These are phyloP conservation scores for Heloderma charlesbogerti DNA, from an alignment of 2,113 vertebrate genomes.

Conservation along the genomic window DNA sequence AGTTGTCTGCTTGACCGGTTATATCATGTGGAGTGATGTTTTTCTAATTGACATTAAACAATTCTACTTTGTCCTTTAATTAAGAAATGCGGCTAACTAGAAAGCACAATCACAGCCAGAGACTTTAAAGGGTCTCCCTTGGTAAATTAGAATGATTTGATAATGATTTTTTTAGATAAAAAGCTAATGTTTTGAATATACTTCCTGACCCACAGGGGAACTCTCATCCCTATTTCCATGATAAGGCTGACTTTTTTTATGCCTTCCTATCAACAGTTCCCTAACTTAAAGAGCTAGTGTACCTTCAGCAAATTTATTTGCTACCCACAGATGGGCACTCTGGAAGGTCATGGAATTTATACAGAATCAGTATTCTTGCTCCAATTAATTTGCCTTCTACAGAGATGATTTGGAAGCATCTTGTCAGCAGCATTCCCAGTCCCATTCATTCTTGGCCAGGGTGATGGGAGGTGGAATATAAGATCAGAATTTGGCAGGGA, in stretches of 20 bases:
- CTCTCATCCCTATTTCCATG: neutral
- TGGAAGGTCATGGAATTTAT: neutral
- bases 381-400: neutral
- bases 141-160: neutral
- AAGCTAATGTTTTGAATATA: neutral
- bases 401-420: neutral
- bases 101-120: neutral
- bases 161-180: neutral
- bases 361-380: neutral
- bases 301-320: neutral
- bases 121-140: neutral
- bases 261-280: neutral
- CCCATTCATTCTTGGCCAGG: neutral
- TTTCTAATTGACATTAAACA: constrained; percentile 22
- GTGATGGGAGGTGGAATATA: neutral
- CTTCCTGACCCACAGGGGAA: neutral
- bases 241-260: neutral
- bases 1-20: neutral
- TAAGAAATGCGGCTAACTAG: constrained; percentile 9
- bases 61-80: constrained; percentile 42
- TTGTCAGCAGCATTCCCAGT: neutral
- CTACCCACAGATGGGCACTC: neutral
- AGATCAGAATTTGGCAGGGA: neutral
- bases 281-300: neutral
- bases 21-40: neutral